phyloP scores from a whole-genome alignment of 2,797 vertebrate genomes.

The Trichosurus vulpecula region DNA sequence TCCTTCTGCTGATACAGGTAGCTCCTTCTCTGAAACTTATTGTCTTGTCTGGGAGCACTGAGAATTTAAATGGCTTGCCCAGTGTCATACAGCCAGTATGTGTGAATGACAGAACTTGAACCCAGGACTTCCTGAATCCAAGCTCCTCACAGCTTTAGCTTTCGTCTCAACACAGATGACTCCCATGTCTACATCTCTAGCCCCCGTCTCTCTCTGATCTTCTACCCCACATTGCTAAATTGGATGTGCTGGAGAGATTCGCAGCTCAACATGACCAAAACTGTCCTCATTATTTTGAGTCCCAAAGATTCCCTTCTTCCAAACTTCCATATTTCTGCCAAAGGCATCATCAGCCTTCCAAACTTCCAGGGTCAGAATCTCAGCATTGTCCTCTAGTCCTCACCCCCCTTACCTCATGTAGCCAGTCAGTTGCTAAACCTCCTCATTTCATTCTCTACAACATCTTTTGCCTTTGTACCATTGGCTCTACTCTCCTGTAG shows the following conservation, averaged over 20 bases:
- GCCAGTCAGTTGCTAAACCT: background rate
- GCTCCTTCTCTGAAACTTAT: background rate
- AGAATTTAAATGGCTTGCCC: background rate
- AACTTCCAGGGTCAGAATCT: background rate
- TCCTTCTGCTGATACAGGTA: background rate
- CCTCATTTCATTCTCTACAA: background rate
- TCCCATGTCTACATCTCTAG: background rate
- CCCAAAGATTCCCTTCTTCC: background rate
- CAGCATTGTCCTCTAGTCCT: background rate
- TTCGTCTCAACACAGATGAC: background rate
- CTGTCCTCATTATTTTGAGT: background rate
- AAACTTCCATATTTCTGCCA: background rate
- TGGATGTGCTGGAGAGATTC: background rate
- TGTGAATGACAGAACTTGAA: background rate
- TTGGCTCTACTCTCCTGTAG: background rate
- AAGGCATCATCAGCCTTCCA: no score
- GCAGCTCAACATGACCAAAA: background rate
- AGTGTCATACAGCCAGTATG: background rate
- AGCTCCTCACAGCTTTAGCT: background rate
- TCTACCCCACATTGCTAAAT: background rate
- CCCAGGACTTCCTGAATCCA: background rate
- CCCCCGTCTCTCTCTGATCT: background rate
- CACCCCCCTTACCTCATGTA: accelerated
- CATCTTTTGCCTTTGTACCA: background rate
- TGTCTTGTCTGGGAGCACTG: background rate